These are phyloP conservation scores for Oppia nitens DNA, from an alignment of 1,140 invertebrate species.

Conservation along the genomic window DNA sequence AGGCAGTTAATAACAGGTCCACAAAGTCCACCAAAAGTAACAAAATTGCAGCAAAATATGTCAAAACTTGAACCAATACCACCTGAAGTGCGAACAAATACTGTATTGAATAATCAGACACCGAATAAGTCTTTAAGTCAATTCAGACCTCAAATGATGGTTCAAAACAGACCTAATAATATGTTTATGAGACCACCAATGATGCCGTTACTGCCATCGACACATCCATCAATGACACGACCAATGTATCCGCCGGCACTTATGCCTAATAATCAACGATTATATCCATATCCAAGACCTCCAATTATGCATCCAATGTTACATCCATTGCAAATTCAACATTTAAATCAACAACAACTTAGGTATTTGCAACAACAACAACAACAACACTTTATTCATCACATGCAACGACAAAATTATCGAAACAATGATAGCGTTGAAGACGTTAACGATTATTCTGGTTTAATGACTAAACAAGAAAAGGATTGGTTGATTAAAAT, in stretches of 20 bases:
- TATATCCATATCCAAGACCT: not conserved
- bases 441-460: conserved; percentile 71
- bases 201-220: not conserved
- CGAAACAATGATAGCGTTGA: conserved; percentile 8
- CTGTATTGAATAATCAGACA: not conserved
- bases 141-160: not conserved
- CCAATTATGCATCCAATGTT: not conserved
- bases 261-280: not conserved
- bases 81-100: not conserved
- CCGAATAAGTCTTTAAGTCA: not conserved
- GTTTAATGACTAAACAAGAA: conserved; percentile 72
- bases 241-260: not conserved
- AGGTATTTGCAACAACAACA: not conserved
- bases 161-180: not conserved
- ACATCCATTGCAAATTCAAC: not conserved
- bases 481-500: conserved; percentile 88
- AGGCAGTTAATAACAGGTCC: not conserved
- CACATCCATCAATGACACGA: not conserved
- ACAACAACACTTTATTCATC: not conserved
- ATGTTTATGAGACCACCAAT: not conserved
- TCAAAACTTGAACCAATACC: not conserved
- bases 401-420: not conserved
- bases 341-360: not conserved
- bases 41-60: not conserved
- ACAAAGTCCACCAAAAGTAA: not conserved